Evolutionary conservation across 2,888 invertebrate genomes (phyloP), one percentile per base, ranked within the genome.

Genomic region (Heliconius hortense): DNA sequence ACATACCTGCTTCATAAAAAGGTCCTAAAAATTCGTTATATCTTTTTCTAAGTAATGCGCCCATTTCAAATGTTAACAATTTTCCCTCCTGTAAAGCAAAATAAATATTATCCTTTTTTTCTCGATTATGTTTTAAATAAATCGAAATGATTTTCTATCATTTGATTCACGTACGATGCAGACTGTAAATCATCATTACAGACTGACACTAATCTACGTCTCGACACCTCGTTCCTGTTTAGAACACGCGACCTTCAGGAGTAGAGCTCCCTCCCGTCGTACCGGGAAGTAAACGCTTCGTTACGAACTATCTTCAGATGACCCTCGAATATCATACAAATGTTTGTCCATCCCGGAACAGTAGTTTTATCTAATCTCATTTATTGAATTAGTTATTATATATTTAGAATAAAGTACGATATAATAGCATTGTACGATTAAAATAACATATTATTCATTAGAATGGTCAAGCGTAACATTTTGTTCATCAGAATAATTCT

Each of bases 61-160:
- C 95, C 86, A 95, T 92, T 85, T 94, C 90, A 82, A 89, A 95
- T 81, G 95, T 94, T 81, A 94, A 87, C 88, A 90, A 88, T 82
- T 95, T 95, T 69, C 95, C 95, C 82, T 91, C 90, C 95, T 95
- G 88, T 73, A 89, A 92, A 79, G 39, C 43, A 72, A 74, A n/a
- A 77, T 48, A 73, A 76, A 26, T 28, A 35, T 26, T 48, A 18
- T 48, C 18, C 11, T n/a, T 56, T 10, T n/a, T 56, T 10, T n/a
- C 56, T 56, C n/a, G 0, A 21, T 56, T 56, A 56, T 10, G 8
- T 56, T n/a, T 10, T n/a, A 10, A 56, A 56, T 56, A 74, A 68
- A 72, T 69, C 53, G 72, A 64, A 75, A 75, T 70, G 70, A 66
- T 70, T 78, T 76, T 77, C 63, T 76, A 75, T 72, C 53, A 74